A percentile compares a stretch with the other conserved stretches of the same genome.
Evolutionary conservation across 2,113 vertebrate genomes (phyloP).

Genomic region (Macquaria ambigua): DNA sequence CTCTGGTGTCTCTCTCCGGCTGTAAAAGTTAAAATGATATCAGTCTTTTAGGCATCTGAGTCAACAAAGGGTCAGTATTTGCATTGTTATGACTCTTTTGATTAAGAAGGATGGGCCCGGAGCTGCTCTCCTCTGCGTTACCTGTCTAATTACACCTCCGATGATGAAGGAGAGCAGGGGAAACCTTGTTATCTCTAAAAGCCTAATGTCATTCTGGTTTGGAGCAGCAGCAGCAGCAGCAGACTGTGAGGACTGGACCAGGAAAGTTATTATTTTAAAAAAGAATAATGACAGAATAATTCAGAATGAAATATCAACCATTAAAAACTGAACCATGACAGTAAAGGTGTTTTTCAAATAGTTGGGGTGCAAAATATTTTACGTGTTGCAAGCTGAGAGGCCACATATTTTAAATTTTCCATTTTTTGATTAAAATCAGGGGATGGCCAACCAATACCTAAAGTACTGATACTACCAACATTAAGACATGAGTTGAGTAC

Average conservation of each 20-base stretch:
- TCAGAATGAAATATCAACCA: background rate
- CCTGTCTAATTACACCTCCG: conserved; percentile 76
- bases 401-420: background rate
- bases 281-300: background rate
- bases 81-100: conserved; percentile 69
- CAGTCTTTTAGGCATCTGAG: conserved; percentile 48
- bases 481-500: background rate
- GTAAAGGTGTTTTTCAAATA: background rate
- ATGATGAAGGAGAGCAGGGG: conserved; percentile 66
- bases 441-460: too few relatives aligned
- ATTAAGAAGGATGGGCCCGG: conserved; percentile 62
- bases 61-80: conserved; percentile 70
- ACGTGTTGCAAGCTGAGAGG: background rate
- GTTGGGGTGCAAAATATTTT: background rate
- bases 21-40: conserved; percentile 54
- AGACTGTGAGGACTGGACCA: conserved; percentile 24
- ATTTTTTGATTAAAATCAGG: background rate
- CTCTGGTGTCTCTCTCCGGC: conserved; percentile 26
- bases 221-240: conserved; percentile 37
- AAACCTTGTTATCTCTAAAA: conserved; percentile 73
- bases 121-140: conserved; percentile 67
- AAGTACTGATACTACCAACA: background rate
- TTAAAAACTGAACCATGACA: background rate
- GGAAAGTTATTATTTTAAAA: conserved; percentile 16
- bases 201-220: conserved; percentile 60